These are phyloP conservation scores for Neotoma lepida DNA, from an alignment of 2,113 vertebrate genomes.

Conservation along the genomic window DNA sequence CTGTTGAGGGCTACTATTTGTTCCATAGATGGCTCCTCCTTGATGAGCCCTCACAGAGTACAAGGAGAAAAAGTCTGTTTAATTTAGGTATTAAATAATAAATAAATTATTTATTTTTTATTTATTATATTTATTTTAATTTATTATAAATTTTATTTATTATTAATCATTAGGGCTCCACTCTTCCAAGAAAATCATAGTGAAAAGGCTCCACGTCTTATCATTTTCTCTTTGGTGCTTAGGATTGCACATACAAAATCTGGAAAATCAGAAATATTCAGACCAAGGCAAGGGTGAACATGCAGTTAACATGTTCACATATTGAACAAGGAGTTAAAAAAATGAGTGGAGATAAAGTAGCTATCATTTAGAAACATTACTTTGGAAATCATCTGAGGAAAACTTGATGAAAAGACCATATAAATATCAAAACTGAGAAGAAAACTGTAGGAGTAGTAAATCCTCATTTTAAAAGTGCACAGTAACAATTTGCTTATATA, in stretches of 20 bases:
- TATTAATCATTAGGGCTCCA: background rate
- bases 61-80: background rate
- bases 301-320: background rate
- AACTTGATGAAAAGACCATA: background rate
- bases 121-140: no score
- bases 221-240: no score
- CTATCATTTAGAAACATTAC: background rate
- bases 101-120: no score
- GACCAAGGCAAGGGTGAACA: background rate
- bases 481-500: background rate
- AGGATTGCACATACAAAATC: background rate
- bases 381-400: background rate
- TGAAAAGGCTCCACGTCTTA: background rate
- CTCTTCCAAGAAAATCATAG: background rate
- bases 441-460: background rate
- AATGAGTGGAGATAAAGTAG: background rate
- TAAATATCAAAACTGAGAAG: background rate
- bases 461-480: background rate
- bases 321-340: background rate
- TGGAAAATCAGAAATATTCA: background rate
- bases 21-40: background rate
- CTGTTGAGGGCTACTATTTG: accelerated
- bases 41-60: background rate
- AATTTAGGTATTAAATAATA: no score
- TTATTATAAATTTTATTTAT: no score